A percentile compares a stretch with the other conserved stretches of the same genome.
Conservation (phyloP, 2,888 invertebrate genomes). For the Philopedon plagiatum region DNA sequence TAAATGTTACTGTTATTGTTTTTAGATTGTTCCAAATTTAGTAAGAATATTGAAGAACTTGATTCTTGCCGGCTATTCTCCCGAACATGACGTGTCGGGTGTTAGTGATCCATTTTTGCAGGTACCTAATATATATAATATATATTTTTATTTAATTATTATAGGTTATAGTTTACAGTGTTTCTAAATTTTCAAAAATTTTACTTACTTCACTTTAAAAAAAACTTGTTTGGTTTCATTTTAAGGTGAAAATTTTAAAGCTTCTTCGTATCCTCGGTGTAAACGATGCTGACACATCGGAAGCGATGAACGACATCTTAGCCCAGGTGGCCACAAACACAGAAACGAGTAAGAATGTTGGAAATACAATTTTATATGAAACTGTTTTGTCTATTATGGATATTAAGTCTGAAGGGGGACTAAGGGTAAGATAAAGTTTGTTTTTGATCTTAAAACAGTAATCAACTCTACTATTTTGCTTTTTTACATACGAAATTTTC, state of each 20-base stretch:
- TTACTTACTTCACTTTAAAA: conserved; percentile 4
- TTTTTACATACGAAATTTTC: too few species aligned
- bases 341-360: conserved; percentile 99
- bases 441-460: too few species aligned
- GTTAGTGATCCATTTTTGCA: conserved; percentile 99
- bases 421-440: conserved; percentile 85
- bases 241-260: conserved; percentile 94
- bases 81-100: conserved; percentile 99
- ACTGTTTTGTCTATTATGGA: conserved; percentile 99
- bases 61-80: conserved; percentile 98
- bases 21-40: conserved; percentile 97
- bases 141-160: conserved; percentile 9
- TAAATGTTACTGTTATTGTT: too few species aligned
- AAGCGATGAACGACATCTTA: conserved; percentile 99
- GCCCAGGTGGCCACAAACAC: conserved; percentile 99
- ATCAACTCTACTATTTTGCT: too few species aligned
- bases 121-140: conserved; percentile 71
- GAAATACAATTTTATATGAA: conserved; percentile 99
- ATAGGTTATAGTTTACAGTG: not conserved
- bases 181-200: too few species aligned
- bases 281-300: conserved; percentile 97
- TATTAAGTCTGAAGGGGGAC: conserved; percentile 95
- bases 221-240: conserved; percentile 20
- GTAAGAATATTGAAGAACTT: conserved; percentile 98
- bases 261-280: conserved; percentile 94